Conservation (phyloP, 2,888 invertebrate species). For the Drosophila gaucha region DNA sequence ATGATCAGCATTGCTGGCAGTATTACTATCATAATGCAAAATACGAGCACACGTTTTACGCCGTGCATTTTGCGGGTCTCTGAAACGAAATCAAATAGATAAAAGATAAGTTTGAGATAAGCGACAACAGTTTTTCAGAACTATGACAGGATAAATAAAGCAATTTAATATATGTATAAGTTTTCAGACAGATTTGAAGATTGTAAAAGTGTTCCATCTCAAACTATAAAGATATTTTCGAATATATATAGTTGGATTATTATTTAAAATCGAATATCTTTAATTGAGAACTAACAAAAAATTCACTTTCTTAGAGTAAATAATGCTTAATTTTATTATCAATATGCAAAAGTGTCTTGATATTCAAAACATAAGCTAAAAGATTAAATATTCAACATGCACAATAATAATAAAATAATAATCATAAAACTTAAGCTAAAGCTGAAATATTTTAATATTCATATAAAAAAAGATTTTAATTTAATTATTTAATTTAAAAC, state of each 20-base stretch:
- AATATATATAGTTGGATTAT: too few species aligned
- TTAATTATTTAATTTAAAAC: too few species aligned
- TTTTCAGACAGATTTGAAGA: background rate
- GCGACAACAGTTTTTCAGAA: conserved; percentile 4
- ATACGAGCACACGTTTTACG: conserved; percentile 90
- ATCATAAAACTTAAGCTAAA: too few species aligned
- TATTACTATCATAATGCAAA: conserved; percentile 91
- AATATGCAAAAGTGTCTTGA: too few species aligned
- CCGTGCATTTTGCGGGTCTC: conserved; percentile 91
- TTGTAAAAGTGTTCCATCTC: background rate
- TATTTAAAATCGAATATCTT: background rate
- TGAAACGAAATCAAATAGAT: conserved; percentile 82
- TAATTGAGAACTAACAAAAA: background rate
- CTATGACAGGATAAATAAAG: background rate
- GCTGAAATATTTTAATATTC: too few species aligned
- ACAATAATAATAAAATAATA: too few species aligned
- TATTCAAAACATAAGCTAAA: too few species aligned
- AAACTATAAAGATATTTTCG: background rate
- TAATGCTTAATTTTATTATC: too few species aligned
- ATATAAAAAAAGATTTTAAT: too few species aligned
- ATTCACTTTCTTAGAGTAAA: too few species aligned
- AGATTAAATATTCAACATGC: too few species aligned
- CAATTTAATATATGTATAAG: background rate
- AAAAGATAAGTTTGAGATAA: conserved; percentile 30
- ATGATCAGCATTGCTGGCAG: conserved; percentile 91